Evolutionary conservation across 2,113 vertebrate genomes (phyloP).

Genomic region (Lepidothrix coronata): DNA sequence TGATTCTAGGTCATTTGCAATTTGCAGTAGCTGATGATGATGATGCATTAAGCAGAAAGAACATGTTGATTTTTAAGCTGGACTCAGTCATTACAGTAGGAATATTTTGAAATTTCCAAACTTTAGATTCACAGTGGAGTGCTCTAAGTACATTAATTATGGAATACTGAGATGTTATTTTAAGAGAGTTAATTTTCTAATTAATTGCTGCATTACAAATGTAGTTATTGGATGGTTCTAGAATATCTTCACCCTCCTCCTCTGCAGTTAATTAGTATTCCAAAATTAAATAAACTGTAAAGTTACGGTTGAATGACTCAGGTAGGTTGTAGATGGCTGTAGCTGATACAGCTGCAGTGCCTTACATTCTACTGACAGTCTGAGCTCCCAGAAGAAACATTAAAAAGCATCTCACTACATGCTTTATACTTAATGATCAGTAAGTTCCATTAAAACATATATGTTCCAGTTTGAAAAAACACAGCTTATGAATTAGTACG

Average conservation of each 20-base stretch:
- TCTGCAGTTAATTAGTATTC: background rate
- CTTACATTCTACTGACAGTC: background rate
- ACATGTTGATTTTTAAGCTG: background rate
- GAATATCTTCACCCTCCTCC: background rate
- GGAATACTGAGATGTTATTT: background rate
- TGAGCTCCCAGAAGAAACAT: background rate
- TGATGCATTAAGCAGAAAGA: background rate
- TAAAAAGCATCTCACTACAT: background rate
- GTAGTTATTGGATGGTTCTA: background rate
- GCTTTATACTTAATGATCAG: background rate
- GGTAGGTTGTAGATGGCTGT: background rate
- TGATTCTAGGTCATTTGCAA: background rate
- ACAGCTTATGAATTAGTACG: background rate
- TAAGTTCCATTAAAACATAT: background rate
- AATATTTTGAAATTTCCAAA: background rate
- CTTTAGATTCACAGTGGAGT: background rate
- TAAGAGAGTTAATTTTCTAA: background rate
- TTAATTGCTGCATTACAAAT: background rate
- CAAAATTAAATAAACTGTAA: background rate
- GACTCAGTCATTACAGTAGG: background rate
- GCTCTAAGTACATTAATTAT: background rate
- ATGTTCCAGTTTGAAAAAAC: background rate
- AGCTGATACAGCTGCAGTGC: background rate
- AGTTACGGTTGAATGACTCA: background rate
- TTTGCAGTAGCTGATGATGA: background rate